Evolutionary conservation across 2,797 vertebrate genomes (phyloP).

Genomic region (Xerus rutilus): DNA sequence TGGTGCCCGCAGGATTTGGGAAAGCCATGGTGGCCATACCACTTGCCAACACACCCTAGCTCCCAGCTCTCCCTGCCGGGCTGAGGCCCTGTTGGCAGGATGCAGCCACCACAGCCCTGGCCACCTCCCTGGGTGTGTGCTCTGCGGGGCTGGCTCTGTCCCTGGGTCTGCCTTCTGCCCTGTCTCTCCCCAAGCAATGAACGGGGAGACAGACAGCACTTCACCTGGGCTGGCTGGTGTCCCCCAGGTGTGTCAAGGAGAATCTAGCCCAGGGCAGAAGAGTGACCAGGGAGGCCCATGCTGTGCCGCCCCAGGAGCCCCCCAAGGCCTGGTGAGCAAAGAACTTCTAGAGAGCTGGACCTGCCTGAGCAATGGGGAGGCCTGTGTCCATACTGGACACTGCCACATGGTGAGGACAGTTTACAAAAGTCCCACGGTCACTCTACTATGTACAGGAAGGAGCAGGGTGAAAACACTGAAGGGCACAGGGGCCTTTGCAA

Average conservation of each 20-base stretch:
- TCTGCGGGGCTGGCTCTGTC: background rate
- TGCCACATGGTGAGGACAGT: rapidly evolving
- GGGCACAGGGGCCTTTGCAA: background rate
- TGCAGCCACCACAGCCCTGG: background rate
- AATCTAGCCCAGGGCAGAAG: rapidly evolving
- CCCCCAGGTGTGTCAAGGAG: background rate
- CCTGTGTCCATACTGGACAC: rapidly evolving
- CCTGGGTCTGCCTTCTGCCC: background rate
- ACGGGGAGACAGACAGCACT: background rate
- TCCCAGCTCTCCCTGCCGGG: background rate
- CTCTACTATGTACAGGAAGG: background rate
- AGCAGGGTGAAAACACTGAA: rapidly evolving
- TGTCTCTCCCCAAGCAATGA: background rate
- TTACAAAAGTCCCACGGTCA: rapidly evolving
- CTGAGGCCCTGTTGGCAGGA: background rate
- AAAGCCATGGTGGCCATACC: rapidly evolving
- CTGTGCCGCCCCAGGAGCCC: rapidly evolving
- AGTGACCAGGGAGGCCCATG: rapidly evolving
- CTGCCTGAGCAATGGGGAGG: rapidly evolving
- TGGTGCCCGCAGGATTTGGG: background rate
- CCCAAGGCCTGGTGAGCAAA: too few species aligned
- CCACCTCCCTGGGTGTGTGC: background rate
- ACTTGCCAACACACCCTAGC: background rate
- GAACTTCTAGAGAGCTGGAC: background rate
- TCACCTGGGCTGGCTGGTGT: background rate